Base-by-base conservation (phyloP, 2,888 invertebrate species). In the Liodrosophila aerea region DNA sequence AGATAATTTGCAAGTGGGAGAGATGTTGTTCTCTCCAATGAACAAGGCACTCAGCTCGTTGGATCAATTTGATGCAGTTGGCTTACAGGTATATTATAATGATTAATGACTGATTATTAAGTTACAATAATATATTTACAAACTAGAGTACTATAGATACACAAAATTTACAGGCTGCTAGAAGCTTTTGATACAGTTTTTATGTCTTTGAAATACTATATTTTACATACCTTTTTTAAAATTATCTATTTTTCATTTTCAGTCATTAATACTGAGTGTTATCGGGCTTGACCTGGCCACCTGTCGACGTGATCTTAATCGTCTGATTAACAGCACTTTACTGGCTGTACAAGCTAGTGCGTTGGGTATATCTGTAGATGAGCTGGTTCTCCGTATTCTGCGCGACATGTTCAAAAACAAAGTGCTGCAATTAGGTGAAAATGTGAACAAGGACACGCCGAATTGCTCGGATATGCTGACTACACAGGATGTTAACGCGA, bases 241-340 rank as follows among this genome's bases (percentile, higher is more conserved):
- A n/a, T n/a, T n/a, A n/a, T n/a, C n/a, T n/a, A 15, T 29, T 29
- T 41, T 29, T 1, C 8, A 12, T 1, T 15, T 5, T 34, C n/a
- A 87, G 88, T 91, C 92, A 36, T 90, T 95, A 46, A 89, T 95
- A 58, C 89, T 96, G 12, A 94, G 94, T 84, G 93, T 93, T 1
- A 93, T 94, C 60, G 93, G 94, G 36, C 90, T 95, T 15, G 90
- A 91, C 0, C 90, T 95, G 31, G 94, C 94, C 0, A 89, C 87
- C 54, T 92, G 92, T 1, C 90, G 92, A 29, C 76, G 75, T 0
- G 88, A 91, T 41, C 88, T 95, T 15, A 91, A 91, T 43, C 86
- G 88, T 1, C 89, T 96, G 45, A 86, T 93, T n/a, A 87, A 87
- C 1, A 89, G 89, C 44, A 94, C 95, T 0, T 90, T 97, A 45